Conservation (phyloP, 1,140 invertebrate species). For the Linepithema humile region DNA sequence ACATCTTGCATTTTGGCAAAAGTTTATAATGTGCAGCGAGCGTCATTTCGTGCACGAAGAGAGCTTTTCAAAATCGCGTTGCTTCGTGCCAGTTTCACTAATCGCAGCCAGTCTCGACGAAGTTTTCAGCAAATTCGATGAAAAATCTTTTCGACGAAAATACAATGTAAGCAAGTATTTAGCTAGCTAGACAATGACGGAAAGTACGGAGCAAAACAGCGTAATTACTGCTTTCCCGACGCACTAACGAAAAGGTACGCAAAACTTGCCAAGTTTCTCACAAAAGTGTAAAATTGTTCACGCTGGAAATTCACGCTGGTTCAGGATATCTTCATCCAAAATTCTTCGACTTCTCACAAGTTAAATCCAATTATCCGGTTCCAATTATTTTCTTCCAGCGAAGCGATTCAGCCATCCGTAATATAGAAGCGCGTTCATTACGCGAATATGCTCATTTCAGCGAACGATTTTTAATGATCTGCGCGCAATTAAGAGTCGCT, state of each 20-base stretch:
- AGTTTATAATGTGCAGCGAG: conserved; percentile 50
- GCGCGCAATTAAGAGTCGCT: conserved; percentile 47
- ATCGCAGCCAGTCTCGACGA: conserved; percentile 12
- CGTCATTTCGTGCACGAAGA: not conserved
- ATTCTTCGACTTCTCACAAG: conserved; percentile 9
- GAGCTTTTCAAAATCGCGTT: conserved; percentile 36
- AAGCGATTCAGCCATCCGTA: conserved; percentile 4
- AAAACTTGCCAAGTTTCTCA: not conserved
- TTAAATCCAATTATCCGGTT: conserved; percentile 59
- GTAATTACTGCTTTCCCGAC: conserved; percentile 17
- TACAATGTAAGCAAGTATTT: not conserved
- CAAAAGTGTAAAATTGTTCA: conserved; percentile 16
- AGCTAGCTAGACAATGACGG: not conserved
- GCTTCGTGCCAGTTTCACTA: not conserved
- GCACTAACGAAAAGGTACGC: not conserved
- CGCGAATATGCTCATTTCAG: conserved; percentile 49
- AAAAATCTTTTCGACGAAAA: conserved; percentile 33
- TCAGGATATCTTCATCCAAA: conserved; percentile 16
- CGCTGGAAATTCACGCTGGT: not conserved
- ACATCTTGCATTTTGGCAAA: conserved; percentile 48
- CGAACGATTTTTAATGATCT: conserved; percentile 63
- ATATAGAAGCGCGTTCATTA: conserved; percentile 10
- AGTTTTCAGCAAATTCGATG: conserved; percentile 32
- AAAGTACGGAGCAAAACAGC: not conserved
- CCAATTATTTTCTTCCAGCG: conserved; percentile 72